phyloP scores from a whole-genome alignment of 2,888 invertebrate species.

The Allophyes oxyacanthae region DNA sequence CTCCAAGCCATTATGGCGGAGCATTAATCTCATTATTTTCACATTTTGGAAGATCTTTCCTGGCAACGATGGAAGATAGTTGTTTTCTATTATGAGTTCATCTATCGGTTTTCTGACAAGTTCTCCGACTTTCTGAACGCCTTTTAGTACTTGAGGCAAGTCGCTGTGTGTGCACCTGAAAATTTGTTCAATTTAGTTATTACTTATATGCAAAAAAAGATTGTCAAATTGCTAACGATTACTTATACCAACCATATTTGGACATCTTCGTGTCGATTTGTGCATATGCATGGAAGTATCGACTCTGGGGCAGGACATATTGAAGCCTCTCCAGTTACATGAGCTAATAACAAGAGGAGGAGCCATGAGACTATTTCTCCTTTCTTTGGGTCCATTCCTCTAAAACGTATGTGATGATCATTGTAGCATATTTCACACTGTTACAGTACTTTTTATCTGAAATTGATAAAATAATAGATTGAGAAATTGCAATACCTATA shows the following conservation, averaged over 20 bases:
- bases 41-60: slow-evolving; percentile 94
- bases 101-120: slow-evolving; percentile 93
- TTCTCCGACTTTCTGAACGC: slow-evolving; percentile 92
- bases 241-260: slow-evolving; percentile 93
- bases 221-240: background rate
- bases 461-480: slow-evolving; percentile 28
- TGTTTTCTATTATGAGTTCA: slow-evolving; percentile 96
- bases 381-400: slow-evolving; percentile 81
- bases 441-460: slow-evolving; percentile 44
- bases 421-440: slow-evolving; percentile 74
- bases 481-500: too few relatives aligned
- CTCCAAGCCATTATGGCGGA: slow-evolving; percentile 95
- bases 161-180: slow-evolving; percentile 97
- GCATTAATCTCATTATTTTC: slow-evolving; percentile 93
- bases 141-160: slow-evolving; percentile 93
- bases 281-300: slow-evolving; percentile 95
- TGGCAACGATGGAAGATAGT: slow-evolving; percentile 95
- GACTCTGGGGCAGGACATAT: slow-evolving; percentile 93
- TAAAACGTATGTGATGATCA: slow-evolving; percentile 73
- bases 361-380: slow-evolving; percentile 75
- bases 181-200: slow-evolving; percentile 29
- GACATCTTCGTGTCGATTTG: slow-evolving; percentile 93
- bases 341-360: slow-evolving; percentile 63
- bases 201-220: background rate
- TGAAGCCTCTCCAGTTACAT: slow-evolving; percentile 63